Percentiles rank a stretch among this genome's conserved stretches.
Evolutionary conservation across 1,140 invertebrate genomes (phyloP).

Genomic region (Palaemon carinicauda): DNA sequence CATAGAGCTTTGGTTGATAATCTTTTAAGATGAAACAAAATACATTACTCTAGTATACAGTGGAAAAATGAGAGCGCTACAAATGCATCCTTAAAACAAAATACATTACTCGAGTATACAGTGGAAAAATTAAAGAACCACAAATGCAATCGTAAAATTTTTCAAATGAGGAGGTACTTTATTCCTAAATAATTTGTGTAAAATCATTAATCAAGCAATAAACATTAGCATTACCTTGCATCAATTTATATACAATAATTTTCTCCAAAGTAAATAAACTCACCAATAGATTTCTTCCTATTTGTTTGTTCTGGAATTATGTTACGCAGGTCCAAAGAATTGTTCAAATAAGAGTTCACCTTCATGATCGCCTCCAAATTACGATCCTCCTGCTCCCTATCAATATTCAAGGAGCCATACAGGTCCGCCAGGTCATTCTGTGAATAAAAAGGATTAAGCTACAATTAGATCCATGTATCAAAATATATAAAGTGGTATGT

Average conservation of each 20-base stretch:
- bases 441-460: neutral
- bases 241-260: constrained; percentile 64
- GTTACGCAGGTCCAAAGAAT: constrained; percentile 63
- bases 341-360: constrained; percentile 66
- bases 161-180: neutral
- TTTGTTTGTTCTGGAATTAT: constrained; percentile 35
- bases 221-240: neutral
- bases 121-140: no score
- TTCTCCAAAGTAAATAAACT: constrained; percentile 63
- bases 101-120: no score
- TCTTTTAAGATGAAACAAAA: no score
- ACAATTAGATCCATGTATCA: no score
- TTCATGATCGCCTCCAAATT: constrained; percentile 63
- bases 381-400: neutral
- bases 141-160: neutral
- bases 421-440: neutral
- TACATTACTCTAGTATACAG: no score
- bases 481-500: no score
- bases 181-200: neutral
- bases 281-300: neutral
- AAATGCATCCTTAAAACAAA: no score
- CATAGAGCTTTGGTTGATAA: no score
- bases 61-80: no score
- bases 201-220: neutral
- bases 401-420: neutral